phyloP scores from a whole-genome alignment of 2,113 vertebrate genomes.

The Labrus mixtus region DNA sequence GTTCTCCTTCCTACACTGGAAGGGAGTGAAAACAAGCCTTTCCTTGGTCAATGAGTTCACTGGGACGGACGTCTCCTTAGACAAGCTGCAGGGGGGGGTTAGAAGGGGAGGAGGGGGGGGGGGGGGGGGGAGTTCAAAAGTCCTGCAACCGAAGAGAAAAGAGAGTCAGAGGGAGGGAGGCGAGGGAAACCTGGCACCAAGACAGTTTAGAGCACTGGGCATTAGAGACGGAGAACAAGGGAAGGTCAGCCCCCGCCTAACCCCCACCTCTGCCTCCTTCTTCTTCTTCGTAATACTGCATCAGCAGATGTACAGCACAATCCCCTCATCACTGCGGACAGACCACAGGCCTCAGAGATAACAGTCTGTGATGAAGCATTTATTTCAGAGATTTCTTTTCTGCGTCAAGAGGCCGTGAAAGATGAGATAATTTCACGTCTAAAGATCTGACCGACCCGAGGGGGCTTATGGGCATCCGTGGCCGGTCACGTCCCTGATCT shows the following conservation, averaged over 20 bases:
- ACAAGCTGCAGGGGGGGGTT: conserved; percentile 37
- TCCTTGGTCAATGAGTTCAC: conserved; percentile 83
- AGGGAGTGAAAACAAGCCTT: conserved; percentile 72
- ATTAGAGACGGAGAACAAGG: conserved; percentile 65
- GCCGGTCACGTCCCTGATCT: conserved; percentile 40
- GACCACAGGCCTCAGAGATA: conserved; percentile 59
- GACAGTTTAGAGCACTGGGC: conserved; percentile 59
- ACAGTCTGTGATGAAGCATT: conserved; percentile 53
- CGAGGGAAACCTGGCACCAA: conserved; percentile 69
- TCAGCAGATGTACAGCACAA: conserved; percentile 64
- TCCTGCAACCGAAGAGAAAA: conserved; percentile 66
- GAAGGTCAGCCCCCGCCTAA: conserved; percentile 71
- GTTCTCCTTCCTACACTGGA: conserved; percentile 53
- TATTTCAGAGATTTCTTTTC: conserved; percentile 14
- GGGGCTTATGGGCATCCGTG: conserved; percentile 49
- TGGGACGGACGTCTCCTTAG: conserved; percentile 63
- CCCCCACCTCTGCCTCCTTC: not conserved
- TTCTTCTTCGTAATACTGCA: conserved; percentile 54
- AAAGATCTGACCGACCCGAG: conserved; percentile 36
- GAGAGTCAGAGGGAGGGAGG: conserved; percentile 51
- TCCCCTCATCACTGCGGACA: conserved; percentile 57
- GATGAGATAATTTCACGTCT: conserved; percentile 40
- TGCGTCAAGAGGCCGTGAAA: conserved; percentile 29
- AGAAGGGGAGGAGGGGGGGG: conserved; percentile 22
- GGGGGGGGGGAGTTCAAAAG: conserved; percentile 54